These are phyloP conservation scores for Pollenia angustigena DNA, from an alignment of 2,888 invertebrate species.

Conservation along the genomic window DNA sequence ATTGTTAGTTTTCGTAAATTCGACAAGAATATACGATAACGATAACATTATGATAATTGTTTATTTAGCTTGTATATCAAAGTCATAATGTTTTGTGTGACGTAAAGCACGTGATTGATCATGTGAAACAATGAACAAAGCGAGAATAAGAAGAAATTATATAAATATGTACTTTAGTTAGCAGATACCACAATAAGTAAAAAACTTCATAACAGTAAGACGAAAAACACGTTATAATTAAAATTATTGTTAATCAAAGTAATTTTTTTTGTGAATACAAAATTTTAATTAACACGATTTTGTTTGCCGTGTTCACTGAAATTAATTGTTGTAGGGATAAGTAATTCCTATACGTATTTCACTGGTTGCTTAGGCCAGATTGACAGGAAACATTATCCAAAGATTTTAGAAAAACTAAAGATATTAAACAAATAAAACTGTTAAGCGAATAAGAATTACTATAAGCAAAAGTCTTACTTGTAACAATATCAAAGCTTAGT, in stretches of 20 bases:
- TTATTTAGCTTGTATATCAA: slow-evolving; percentile 31
- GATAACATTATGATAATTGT: slow-evolving; percentile 29
- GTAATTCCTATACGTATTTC: too few species aligned
- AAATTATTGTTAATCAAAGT: not conserved
- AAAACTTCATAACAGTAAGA: not conserved
- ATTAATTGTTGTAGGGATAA: too few species aligned
- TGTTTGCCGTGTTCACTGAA: too few species aligned
- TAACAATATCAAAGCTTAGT: too few species aligned
- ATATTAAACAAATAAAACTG: too few species aligned
- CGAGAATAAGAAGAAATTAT: not conserved
- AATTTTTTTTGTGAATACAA: too few species aligned
- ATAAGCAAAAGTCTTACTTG: too few species aligned
- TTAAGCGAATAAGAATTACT: too few species aligned
- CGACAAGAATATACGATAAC: not conserved
- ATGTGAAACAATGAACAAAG: slow-evolving; percentile 72
- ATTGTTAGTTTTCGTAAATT: not conserved
- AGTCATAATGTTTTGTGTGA: slow-evolving; percentile 74
- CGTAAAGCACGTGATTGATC: slow-evolving; percentile 81
- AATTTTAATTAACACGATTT: too few species aligned
- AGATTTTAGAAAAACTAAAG: too few species aligned
- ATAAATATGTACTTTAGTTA: not conserved
- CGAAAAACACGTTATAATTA: not conserved
- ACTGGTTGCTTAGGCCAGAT: too few species aligned
- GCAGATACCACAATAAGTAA: not conserved
- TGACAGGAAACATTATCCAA: too few species aligned